Evolutionary conservation across 1,140 invertebrate genomes (phyloP).

Genomic region (Centruroides sculpturatus): DNA sequence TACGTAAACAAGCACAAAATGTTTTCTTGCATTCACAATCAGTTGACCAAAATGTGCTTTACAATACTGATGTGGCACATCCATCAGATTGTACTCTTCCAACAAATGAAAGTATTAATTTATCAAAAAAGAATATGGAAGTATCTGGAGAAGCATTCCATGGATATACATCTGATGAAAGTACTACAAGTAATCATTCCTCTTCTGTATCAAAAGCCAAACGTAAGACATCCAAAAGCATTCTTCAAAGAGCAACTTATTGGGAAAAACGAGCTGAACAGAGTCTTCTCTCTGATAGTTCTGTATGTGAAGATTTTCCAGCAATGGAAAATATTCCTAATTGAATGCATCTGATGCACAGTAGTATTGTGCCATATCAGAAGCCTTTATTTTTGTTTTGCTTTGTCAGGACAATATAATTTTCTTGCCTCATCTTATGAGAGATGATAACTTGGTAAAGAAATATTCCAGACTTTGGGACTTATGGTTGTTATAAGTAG

Average conservation of each 20-base stretch:
- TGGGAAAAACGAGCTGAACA: conserved; percentile 21
- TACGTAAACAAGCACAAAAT: conserved; percentile 44
- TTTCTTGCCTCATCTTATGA: no score
- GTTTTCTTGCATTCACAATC: conserved; percentile 17
- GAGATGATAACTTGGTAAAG: no score
- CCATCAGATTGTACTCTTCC: neutral
- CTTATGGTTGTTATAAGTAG: no score
- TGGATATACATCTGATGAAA: conserved; percentile 14
- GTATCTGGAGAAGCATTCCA: no score
- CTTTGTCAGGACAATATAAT: no score
- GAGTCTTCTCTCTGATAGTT: conserved; percentile 17
- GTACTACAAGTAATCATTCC: conserved; percentile 12
- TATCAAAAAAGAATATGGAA: no score
- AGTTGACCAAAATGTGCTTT: conserved; percentile 19
- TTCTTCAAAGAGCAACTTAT: conserved; percentile 19
- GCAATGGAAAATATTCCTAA: conserved; percentile 10
- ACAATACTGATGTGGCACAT: no score
- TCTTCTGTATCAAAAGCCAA: neutral
- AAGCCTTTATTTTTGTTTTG: no score
- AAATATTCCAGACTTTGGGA: no score
- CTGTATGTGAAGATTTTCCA: conserved; percentile 21
- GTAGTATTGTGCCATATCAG: neutral
- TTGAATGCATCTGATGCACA: neutral
- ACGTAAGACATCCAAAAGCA: conserved; percentile 9
- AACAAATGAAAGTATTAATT: neutral